Base-by-base conservation (phyloP, 2,888 invertebrate species). In the Shargacucullia verbasci region DNA sequence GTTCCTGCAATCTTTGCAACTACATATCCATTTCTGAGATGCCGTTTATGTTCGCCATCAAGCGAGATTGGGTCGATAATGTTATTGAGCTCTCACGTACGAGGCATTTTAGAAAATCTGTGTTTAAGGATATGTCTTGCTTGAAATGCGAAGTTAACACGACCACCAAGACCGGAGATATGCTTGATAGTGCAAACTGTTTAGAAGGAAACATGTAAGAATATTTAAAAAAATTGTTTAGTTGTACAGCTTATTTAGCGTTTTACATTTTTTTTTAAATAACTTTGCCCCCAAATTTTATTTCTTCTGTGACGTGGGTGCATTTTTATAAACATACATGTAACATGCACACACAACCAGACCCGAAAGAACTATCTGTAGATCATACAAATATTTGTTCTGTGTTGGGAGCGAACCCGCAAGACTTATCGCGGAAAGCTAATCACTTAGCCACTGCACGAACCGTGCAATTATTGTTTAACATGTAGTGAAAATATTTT, bases 1-100 rank as follows among this genome's bases (percentile, higher is more conserved):
- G 92, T 70, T 81, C 88, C 41, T 90, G 91, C 76, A 90, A 92
- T 81, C 83, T 91, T 47, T 92, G 92, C 79, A 92, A 92, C 80
- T 81, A 84, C 73, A 78, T 89, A 74, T 79, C 90, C 43, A 83
- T 90, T 66, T 83, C 84, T 70, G 87, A 90, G 71, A 83, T 91
- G 86, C 92, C 92, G 39, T 78, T 80, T 67, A 78, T 84, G 73
- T 91, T 87, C 82, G 59, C 80, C 8, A 80, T 73, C 55, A 87
- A 85, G 73, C 77, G 64, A 60, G 83, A 88, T 58, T 92, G 92
- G 92, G 60, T 84, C 46, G 80, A 86, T 62, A 87, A 92, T 80
- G 82, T 91, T 60, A 73, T 86, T 65, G 90, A 91, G 70, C 78
- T 91, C 56, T 82, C 87, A 64, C 82, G 84, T 67, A 82, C 80